phyloP scores from a whole-genome alignment of 1,140 invertebrate genomes.

The Liolophura sinensis region DNA sequence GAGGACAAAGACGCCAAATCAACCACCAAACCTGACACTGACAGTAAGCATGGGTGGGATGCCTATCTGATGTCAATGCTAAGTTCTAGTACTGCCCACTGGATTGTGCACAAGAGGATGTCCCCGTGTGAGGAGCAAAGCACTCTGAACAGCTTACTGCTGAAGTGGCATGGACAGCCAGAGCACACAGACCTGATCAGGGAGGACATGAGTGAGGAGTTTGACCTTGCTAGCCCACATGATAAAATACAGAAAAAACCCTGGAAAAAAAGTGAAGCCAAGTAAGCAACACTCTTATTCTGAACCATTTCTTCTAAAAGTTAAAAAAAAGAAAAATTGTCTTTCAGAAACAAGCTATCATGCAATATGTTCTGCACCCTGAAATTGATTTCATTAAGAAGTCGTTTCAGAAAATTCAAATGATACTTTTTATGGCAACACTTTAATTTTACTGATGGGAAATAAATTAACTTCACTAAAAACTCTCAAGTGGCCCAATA shows the following conservation, averaged over 20 bases:
- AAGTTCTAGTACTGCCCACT: constrained; percentile 45
- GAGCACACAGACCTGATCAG: constrained; percentile 41
- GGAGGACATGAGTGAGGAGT: constrained; percentile 40
- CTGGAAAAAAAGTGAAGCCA: constrained; percentile 41
- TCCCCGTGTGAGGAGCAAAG: constrained; percentile 23
- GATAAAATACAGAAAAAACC: constrained; percentile 35
- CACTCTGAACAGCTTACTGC: constrained; percentile 31
- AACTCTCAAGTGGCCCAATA: too few species aligned
- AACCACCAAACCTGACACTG: background rate
- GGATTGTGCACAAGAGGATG: constrained; percentile 48
- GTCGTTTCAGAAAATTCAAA: background rate
- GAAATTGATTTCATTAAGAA: background rate
- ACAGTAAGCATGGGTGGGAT: constrained; percentile 45
- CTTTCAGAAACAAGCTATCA: too few species aligned
- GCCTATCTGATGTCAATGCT: constrained; percentile 44
- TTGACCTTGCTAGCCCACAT: constrained; percentile 18
- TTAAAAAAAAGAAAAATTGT: background rate
- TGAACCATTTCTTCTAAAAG: background rate
- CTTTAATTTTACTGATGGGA: too few species aligned
- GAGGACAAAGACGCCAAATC: constrained; percentile 12
- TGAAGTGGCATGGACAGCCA: constrained; percentile 43
- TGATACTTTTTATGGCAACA: constrained; percentile 1
- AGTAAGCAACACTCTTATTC: constrained; percentile 25
- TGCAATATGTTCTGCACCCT: background rate
- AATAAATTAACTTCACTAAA: too few species aligned